A percentile compares a stretch with the other conserved stretches of the same genome.
Evolutionary conservation across 2,113 vertebrate species (phyloP).

Genomic region (Antechinus flavipes): DNA sequence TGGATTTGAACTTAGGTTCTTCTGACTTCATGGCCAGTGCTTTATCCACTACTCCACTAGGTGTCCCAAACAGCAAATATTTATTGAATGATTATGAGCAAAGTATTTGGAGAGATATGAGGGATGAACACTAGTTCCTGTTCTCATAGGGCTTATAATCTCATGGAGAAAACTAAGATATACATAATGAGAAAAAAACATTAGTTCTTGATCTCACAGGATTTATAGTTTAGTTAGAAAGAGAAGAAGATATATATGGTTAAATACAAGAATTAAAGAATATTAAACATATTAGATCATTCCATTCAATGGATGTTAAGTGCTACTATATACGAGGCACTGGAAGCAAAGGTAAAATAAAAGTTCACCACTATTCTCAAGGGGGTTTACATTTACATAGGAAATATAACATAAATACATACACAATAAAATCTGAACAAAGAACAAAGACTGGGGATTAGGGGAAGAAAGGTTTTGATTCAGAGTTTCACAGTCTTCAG

Average conservation of each 20-base stretch:
- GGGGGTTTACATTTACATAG: not conserved
- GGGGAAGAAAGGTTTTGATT: not conserved
- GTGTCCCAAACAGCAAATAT: not conserved
- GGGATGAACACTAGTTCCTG: not conserved
- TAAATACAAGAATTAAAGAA: not conserved
- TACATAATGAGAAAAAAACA: not conserved
- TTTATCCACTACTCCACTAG: no score
- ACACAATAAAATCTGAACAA: not conserved
- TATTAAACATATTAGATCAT: not conserved
- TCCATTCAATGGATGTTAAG: not conserved
- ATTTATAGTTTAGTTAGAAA: not conserved
- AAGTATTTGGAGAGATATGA: not conserved
- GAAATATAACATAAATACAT: not conserved
- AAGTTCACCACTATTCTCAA: not conserved
- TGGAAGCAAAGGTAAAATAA: not conserved
- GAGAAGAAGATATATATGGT: not conserved
- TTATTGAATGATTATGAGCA: not conserved
- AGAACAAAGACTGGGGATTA: not conserved
- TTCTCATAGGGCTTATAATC: not conserved
- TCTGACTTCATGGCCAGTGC: no score
- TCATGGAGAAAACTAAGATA: not conserved
- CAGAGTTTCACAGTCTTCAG: not conserved
- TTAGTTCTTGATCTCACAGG: not conserved
- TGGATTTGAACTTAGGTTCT: no score
- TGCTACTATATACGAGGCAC: not conserved